These are phyloP conservation scores for Murina feae DNA, from an alignment of 2,113 vertebrate species.

Conservation along the genomic window DNA sequence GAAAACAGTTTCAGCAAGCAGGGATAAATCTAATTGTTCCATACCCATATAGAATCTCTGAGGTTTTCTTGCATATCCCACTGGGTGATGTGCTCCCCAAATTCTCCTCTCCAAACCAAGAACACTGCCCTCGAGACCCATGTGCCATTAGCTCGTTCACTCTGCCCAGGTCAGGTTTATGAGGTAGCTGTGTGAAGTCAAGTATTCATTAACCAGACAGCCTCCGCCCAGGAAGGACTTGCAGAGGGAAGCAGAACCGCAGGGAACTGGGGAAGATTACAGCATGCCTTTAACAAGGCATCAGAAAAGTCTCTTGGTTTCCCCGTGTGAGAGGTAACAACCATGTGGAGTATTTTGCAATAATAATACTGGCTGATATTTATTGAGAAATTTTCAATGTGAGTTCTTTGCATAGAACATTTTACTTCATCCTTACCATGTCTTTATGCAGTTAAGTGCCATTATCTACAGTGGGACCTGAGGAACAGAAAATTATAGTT, in stretches of 20 bases:
- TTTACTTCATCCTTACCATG: background rate
- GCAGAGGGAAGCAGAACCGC: background rate
- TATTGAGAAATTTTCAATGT: background rate
- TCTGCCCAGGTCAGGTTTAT: background rate
- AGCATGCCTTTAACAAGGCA: background rate
- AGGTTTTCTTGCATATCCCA: background rate
- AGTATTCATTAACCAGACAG: background rate
- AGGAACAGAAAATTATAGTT: background rate
- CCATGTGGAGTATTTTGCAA: background rate
- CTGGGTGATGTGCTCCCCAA: background rate
- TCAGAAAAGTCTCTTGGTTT: background rate
- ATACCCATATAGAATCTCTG: background rate
- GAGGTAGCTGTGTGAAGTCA: background rate
- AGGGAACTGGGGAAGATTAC: background rate
- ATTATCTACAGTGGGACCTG: background rate
- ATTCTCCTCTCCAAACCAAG: background rate
- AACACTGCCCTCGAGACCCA: background rate
- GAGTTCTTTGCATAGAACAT: background rate
- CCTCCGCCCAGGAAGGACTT: background rate
- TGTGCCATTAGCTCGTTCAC: background rate
- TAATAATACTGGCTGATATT: background rate
- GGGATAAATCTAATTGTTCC: background rate
- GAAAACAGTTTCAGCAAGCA: slow-evolving; percentile 11
- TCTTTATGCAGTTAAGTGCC: background rate
- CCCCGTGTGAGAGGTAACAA: background rate